These are phyloP conservation scores for Adelosebastes latens DNA, from an alignment of 2,797 vertebrate genomes.

Conservation along the genomic window DNA sequence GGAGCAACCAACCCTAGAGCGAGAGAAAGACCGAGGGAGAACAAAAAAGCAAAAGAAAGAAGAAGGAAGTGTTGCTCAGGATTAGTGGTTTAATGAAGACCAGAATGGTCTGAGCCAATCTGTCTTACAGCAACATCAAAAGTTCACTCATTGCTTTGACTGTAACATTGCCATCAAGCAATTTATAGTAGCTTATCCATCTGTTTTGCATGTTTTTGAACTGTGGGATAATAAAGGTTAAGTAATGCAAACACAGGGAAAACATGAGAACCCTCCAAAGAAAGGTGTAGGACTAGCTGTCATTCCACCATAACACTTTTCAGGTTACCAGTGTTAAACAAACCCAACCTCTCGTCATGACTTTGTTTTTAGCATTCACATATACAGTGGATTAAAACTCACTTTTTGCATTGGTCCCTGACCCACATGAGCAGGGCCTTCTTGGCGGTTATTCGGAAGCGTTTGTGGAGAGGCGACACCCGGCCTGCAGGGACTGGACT, in stretches of 20 bases:
- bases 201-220: neutral
- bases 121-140: neutral
- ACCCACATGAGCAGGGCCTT: slow-evolving; percentile 92
- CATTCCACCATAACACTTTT: neutral
- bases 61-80: neutral
- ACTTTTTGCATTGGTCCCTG: slow-evolving; percentile 88
- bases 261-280: neutral
- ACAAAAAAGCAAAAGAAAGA: neutral
- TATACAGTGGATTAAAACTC: neutral
- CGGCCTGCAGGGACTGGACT: slow-evolving; percentile 69
- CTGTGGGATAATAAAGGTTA: neutral
- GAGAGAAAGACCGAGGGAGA: neutral
- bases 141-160: neutral
- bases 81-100: neutral
- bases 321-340: neutral
- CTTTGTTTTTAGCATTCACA: neutral
- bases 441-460: slow-evolving; percentile 89
- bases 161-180: neutral
- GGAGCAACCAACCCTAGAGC: slow-evolving; percentile 66
- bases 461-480: slow-evolving; percentile 77
- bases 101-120: neutral
- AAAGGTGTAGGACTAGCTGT: neutral
- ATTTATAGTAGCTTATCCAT: neutral
- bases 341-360: neutral
- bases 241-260: neutral